Percentiles rank a stretch among this genome's conserved stretches.
These are phyloP conservation scores for Eristalis intricaria DNA, from an alignment of 2,888 invertebrate species.

Conservation along the genomic window DNA sequence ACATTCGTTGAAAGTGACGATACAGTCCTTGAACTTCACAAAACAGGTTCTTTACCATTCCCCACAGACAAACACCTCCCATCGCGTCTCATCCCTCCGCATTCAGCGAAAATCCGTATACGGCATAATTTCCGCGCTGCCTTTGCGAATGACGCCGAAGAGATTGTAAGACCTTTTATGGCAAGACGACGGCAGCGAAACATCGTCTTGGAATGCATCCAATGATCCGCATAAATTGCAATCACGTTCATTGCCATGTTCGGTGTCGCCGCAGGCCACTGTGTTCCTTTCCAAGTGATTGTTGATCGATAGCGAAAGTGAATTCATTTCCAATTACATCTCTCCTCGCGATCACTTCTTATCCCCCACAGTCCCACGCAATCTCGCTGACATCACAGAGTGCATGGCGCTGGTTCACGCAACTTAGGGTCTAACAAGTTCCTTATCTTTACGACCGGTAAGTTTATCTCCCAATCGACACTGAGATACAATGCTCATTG, in stretches of 20 bases:
- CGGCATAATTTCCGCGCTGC: neutral
- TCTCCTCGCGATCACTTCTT: neutral
- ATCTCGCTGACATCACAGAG: neutral
- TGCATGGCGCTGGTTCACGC: constrained; percentile 48
- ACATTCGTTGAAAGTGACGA: too few relatives aligned
- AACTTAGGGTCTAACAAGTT: constrained; percentile 37
- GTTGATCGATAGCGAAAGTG: constrained; percentile 16
- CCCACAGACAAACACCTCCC: neutral
- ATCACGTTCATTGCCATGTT: neutral
- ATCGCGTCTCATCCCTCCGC: neutral
- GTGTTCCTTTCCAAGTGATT: constrained; percentile 3
- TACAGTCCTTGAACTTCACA: neutral
- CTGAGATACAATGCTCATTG: constrained; percentile 44
- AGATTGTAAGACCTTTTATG: neutral
- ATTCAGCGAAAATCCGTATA: neutral
- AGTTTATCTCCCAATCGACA: neutral
- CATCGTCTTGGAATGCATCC: neutral
- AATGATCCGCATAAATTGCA: neutral
- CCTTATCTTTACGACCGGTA: constrained; percentile 34
- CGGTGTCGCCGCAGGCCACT: neutral
- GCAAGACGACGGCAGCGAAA: neutral
- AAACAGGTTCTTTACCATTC: neutral
- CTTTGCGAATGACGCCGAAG: neutral
- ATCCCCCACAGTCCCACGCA: constrained; percentile 25
- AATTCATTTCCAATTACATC: constrained; percentile 5